Evolutionary conservation across 2,888 invertebrate species (phyloP), one percentile per base, ranked within the genome.

Genomic region (Mayetiola destructor): DNA sequence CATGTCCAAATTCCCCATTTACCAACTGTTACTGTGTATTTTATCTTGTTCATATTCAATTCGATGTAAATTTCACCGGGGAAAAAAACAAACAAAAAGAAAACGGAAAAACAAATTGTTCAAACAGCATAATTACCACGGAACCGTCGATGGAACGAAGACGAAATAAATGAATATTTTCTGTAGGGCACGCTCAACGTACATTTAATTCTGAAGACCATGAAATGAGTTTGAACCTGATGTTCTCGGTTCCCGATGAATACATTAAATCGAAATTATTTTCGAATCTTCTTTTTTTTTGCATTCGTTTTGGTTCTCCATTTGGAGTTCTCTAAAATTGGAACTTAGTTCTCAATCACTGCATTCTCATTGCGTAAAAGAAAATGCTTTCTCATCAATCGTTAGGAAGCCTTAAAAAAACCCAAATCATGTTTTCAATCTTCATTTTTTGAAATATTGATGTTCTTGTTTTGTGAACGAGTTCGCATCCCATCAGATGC

Each of bases 211-310:
- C 42, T 36, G 16, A 16, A n/a, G 27, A 23, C 27, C 23, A 27
- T 23, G 48, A 48, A 48, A 48, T 48, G 27, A 27, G 48, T 14
- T 48, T 48, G n/a, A 23, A 48, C 29, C 48, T 48, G 27, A 27
- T n/a, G n/a, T n/a, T n/a, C n/a, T n/a, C n/a, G n/a, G n/a, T n/a
- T n/a, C 27, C 23, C 23, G 42, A 42, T 48, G 27, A 27, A 48
- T 48, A 16, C 48, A 48, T 48, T 48, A 16, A 48, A 48, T 48
- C 27, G 23, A 48, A 48, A 48, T 48, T 48, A 48, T 48, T 48
- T 48, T 48, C 27, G 27, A 48, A 48, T 48, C 18, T 39, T 39
- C 39, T 3, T 3, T 39, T 18, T 39, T 18, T 18, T 18, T 39
- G 3, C 2, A n/a, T n/a, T n/a, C n/a, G n/a, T n/a, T n/a, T n/a